Conservation (phyloP, 2,797 vertebrate species). For the Tragelaphus eurycerus region DNA sequence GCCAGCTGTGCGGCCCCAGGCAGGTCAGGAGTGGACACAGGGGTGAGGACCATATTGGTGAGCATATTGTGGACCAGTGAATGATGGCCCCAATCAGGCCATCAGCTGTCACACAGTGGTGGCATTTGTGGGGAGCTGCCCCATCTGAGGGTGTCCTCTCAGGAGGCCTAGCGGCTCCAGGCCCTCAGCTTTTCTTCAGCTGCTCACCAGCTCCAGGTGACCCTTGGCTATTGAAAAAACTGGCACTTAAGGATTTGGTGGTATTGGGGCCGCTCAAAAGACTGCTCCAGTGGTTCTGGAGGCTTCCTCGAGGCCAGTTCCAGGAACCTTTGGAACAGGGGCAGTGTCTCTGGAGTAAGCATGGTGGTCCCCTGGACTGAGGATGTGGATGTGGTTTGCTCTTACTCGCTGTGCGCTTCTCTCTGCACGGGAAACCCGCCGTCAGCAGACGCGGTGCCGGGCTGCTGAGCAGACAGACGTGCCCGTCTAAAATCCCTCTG, state of each 20-base stretch:
- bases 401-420: neutral
- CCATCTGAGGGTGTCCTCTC: neutral
- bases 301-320: neutral
- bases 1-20: fast-evolving
- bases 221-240: neutral
- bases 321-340: neutral
- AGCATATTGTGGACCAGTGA: fast-evolving
- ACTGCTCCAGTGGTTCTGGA: neutral
- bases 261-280: neutral
- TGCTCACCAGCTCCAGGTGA: neutral
- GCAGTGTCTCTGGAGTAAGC: neutral
- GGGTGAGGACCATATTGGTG: neutral
- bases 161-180: neutral
- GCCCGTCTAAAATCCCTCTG: slow-evolving; percentile 6
- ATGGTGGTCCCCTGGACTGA: neutral
- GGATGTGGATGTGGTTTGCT: neutral
- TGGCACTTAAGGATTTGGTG: neutral
- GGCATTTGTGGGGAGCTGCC: fast-evolving
- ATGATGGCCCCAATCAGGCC: neutral
- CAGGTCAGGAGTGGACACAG: neutral
- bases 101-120: fast-evolving
- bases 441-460: neutral
- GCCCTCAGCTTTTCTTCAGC: neutral
- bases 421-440: neutral
- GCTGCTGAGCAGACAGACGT: slow-evolving; percentile 48